Evolutionary conservation across 2,888 invertebrate genomes (phyloP).

Genomic region (Zhuqinia jingwanae): DNA sequence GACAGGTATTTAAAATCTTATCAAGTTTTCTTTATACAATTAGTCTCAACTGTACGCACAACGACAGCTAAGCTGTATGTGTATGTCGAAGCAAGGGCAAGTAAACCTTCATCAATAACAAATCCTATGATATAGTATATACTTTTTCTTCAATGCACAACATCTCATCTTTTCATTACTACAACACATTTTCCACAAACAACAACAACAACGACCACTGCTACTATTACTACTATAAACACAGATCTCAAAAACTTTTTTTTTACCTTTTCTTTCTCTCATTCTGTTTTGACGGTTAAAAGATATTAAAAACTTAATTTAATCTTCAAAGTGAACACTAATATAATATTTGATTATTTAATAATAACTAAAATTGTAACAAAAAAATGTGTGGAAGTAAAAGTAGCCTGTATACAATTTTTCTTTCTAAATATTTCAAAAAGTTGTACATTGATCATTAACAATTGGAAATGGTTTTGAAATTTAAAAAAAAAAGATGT

Average conservation of each 20-base stretch:
- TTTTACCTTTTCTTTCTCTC: background rate
- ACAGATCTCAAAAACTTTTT: background rate
- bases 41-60: background rate
- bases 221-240: slow-evolving; percentile 6
- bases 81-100: slow-evolving; percentile 12
- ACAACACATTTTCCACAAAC: background rate
- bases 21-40: too few relatives aligned
- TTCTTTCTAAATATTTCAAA: slow-evolving; percentile 1
- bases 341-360: too few relatives aligned
- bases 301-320: too few relatives aligned
- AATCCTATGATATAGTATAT: too few relatives aligned
- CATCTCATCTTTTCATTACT: too few relatives aligned
- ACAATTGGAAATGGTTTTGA: slow-evolving; percentile 66
- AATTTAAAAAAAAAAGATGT: slow-evolving; percentile 17
- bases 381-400: too few relatives aligned
- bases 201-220: slow-evolving; percentile 7
- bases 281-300: background rate
- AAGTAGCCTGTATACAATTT: too few relatives aligned
- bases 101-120: background rate
- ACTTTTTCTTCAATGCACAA: background rate
- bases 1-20: slow-evolving; percentile 12
- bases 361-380: too few relatives aligned
- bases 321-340: too few relatives aligned
- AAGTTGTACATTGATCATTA: slow-evolving; percentile 69
- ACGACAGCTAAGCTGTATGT: background rate